phyloP scores from a whole-genome alignment of 2,113 vertebrate species.

The Nothocercus julius region DNA sequence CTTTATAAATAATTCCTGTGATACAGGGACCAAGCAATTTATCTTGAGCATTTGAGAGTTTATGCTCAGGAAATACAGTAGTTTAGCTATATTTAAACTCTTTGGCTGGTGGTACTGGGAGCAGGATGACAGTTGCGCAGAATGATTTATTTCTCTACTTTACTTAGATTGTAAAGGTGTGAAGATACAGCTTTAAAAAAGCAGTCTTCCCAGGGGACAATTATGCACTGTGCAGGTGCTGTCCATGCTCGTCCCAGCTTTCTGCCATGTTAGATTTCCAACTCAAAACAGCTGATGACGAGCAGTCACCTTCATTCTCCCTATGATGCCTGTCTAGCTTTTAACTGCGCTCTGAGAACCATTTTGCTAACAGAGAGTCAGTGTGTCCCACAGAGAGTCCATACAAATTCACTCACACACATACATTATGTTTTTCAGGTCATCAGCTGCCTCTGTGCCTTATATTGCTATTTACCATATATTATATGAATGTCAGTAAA shows the following conservation, averaged over 20 bases:
- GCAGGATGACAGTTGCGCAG: constrained; percentile 45
- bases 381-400: neutral
- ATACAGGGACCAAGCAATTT: constrained; percentile 50
- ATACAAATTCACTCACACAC: neutral
- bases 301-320: neutral
- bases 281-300: neutral
- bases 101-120: neutral
- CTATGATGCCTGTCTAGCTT: neutral
- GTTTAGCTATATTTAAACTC: constrained; percentile 59
- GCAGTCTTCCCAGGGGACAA: neutral
- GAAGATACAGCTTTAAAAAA: constrained; percentile 3
- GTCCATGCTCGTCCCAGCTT: neutral
- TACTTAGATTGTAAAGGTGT: neutral
- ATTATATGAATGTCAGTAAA: accelerated
- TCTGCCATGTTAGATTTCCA: neutral
- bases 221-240: neutral
- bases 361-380: neutral
- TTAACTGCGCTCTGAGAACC: neutral
- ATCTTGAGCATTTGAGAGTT: constrained; percentile 61
- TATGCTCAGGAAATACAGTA: constrained; percentile 34
- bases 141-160: constrained; percentile 56
- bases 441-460: accelerated
- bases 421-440: neutral
- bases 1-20: constrained; percentile 72
- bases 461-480: neutral